Conservation (phyloP, 2,113 vertebrate species). For the Merops nubicus region DNA sequence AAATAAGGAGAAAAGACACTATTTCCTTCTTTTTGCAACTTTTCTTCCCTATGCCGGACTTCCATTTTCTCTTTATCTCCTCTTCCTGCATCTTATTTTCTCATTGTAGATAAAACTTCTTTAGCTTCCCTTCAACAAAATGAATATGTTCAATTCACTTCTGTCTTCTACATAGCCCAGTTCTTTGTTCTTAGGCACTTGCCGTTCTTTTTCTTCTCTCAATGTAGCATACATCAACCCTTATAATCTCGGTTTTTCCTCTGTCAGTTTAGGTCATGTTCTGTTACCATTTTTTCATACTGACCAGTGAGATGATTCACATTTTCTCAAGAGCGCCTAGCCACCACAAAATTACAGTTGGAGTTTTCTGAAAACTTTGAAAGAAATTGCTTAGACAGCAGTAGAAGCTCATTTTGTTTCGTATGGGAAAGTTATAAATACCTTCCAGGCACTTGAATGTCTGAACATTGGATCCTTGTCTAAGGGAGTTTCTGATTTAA, state of each 20-base stretch:
- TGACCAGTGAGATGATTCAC: neutral
- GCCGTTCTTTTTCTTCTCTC: neutral
- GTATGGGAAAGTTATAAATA: neutral
- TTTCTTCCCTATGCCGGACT: neutral
- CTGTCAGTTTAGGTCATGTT: neutral
- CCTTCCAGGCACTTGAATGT: neutral
- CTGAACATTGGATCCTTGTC: neutral
- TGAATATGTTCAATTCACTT: neutral
- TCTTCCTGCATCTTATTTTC: neutral
- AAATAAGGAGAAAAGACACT: neutral
- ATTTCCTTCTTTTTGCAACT: neutral
- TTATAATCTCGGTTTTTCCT: neutral
- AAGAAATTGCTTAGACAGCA: neutral
- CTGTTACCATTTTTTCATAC: neutral
- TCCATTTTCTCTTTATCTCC: neutral
- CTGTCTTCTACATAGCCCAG: neutral
- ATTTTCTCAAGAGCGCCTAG: neutral
- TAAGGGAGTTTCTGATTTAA: neutral
- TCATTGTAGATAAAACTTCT: neutral
- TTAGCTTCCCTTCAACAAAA: neutral
- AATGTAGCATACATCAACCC: fast-evolving
- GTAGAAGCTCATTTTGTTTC: neutral
- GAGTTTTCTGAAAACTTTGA: neutral
- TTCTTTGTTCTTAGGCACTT: neutral
- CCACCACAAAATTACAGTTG: neutral